phyloP scores from a whole-genome alignment of 2,888 invertebrate species.

The Steinernema scapterisci region DNA sequence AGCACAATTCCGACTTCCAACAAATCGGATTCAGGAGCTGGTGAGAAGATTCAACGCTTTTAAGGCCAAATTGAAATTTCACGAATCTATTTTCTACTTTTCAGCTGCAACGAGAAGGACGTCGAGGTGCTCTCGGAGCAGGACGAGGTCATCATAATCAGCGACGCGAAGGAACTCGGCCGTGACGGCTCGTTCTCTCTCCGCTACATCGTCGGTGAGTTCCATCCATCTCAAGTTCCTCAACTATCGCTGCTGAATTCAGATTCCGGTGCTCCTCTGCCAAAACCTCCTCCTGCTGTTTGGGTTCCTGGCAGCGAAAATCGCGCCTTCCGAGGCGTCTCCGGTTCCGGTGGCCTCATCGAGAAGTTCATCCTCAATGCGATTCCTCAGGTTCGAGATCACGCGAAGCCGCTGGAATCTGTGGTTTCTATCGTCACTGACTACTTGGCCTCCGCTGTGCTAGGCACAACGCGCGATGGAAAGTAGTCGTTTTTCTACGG shows the following conservation, averaged over 20 bases:
- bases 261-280: constrained; percentile 52
- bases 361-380: constrained; percentile 66
- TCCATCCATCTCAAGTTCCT: no score
- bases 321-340: constrained; percentile 60
- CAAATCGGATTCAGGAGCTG: constrained; percentile 65
- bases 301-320: constrained; percentile 65
- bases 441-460: constrained; percentile 51
- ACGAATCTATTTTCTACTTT: no score
- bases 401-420: constrained; percentile 45
- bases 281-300: constrained; percentile 48
- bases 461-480: constrained; percentile 41
- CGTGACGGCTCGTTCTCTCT: constrained; percentile 51
- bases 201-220: constrained; percentile 49
- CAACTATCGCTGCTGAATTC: constrained; percentile 30
- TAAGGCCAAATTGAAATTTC: no score
- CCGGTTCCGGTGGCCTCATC: constrained; percentile 56
- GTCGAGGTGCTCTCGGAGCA: constrained; percentile 62
- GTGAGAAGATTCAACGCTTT: constrained; percentile 40
- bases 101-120: constrained; percentile 58
- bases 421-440: constrained; percentile 52
- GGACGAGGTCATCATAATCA: constrained; percentile 57
- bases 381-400: constrained; percentile 58
- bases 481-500: not conserved
- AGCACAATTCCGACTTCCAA: constrained; percentile 63
- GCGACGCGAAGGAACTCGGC: constrained; percentile 43